Base-by-base conservation (phyloP, 1,140 invertebrate genomes). In the Brachionus angularis region DNA sequence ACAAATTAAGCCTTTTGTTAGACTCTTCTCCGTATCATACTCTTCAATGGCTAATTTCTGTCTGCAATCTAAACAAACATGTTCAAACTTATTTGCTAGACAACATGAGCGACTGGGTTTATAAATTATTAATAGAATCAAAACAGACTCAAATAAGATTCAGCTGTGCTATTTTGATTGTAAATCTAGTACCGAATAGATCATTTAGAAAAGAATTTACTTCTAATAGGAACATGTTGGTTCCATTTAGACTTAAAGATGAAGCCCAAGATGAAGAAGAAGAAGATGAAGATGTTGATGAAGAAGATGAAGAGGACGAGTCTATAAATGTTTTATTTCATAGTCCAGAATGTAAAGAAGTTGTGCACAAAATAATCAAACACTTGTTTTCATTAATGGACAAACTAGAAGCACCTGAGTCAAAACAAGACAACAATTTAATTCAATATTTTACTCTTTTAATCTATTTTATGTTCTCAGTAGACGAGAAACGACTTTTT, bases 361-460 rank as follows among this genome's bases (percentile, higher is more conserved):
- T 27, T 23, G 3, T 58, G 18, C 18, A 34, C 16, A 58, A 33
- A 58, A 58, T 58, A 16, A 1, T 58, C 3, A 33, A 16, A 23
- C 33, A 58, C 34, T 42, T 58, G 16, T 42, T 58, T 2, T 34
- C 27, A 2, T 25, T 58, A 3, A 34, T 58, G 53, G 8, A 10
- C 1, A 34, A 3, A 2, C 49, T 33, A 1, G 33, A 34, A 21
- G 39, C 44, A 44, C 27, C 2, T 8, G 49, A 52, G 29, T 2
- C 3, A 3, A 27, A 12, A 1, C 62, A 50, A n/a, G 1, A 14
- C n/a, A 29, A 25, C 8, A 67, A 67, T 46, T 25, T 67, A 1
- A 67, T 67, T 10, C 62, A 67, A 27, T 67, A 46, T 25, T 67
- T 67, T 10, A 67, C 62, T 10, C 16, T 67, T 12, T 18, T 67